Conservation (phyloP, 1,140 invertebrate species). For the Apis cerana region DNA sequence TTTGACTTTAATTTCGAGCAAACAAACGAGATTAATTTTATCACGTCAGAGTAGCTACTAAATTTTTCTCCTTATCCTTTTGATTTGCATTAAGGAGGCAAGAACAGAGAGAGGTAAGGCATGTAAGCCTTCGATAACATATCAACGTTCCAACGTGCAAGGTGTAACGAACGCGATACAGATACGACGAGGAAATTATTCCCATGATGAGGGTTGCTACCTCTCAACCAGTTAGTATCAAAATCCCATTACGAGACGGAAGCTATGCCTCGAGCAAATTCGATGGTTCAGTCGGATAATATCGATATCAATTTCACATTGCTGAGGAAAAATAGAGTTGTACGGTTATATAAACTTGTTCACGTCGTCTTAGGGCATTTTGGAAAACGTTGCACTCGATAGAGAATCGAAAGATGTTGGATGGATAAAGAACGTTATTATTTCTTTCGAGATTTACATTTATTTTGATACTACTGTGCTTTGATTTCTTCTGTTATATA, state of each 20-base stretch:
- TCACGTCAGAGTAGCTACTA: no score
- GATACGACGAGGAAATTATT: constrained; percentile 48
- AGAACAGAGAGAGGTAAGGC: background rate
- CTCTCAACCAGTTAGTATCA: constrained; percentile 49
- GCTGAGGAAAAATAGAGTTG: constrained; percentile 12
- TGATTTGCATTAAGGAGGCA: background rate
- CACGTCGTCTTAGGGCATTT: background rate
- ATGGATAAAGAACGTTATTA: background rate
- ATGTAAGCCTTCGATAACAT: constrained; percentile 21
- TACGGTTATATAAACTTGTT: constrained; percentile 11
- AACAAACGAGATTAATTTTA: background rate
- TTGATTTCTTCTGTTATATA: no score
- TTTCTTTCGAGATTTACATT: background rate
- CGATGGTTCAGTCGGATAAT: constrained; percentile 39
- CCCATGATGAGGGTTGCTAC: constrained; percentile 37
- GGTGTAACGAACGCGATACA: constrained; percentile 35
- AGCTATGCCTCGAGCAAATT: constrained; percentile 31
- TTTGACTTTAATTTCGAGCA: background rate
- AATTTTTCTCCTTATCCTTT: background rate
- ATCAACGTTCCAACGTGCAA: constrained; percentile 10
- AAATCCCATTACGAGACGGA: constrained; percentile 51
- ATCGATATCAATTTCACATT: constrained; percentile 42
- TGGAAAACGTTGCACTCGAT: no score
- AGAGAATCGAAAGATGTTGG: background rate
- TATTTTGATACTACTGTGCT: background rate